Percentiles rank a stretch among this genome's conserved stretches.
Evolutionary conservation across 2,888 invertebrate species (phyloP).

Genomic region (Thera britannica): DNA sequence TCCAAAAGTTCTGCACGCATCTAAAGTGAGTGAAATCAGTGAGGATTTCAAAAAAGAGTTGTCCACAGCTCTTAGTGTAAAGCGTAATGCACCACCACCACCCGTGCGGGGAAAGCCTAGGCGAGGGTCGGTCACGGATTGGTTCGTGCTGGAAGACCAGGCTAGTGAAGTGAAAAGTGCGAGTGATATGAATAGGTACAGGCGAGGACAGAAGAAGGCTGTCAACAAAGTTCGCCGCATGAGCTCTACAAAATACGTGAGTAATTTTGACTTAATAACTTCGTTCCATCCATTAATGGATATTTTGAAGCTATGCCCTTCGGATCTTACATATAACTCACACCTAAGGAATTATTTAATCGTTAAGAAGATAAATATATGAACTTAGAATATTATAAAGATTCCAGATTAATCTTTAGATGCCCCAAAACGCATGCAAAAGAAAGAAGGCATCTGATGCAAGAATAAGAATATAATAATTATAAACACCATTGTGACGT

Average conservation of each 20-base stretch:
- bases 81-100: conserved; percentile 46
- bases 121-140: conserved; percentile 78
- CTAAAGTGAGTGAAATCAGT: conserved; percentile 69
- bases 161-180: conserved; percentile 35
- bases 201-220: conserved; percentile 70
- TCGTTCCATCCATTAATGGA: background rate
- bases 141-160: conserved; percentile 76
- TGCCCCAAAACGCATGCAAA: too few species aligned
- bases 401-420: too few species aligned
- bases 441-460: background rate
- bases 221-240: conserved; percentile 71
- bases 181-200: conserved; percentile 64
- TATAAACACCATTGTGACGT: background rate
- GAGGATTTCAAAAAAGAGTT: conserved; percentile 74
- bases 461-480: background rate
- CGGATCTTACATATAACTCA: too few species aligned
- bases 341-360: too few species aligned
- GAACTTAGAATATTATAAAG: too few species aligned
- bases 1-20: conserved; percentile 71
- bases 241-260: conserved; percentile 82
- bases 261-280: conserved; percentile 45
- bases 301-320: background rate
- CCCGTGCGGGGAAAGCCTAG: conserved; percentile 49
- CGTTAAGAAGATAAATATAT: too few species aligned
- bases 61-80: conserved; percentile 59